Percentiles rank a stretch among this genome's conserved stretches.
Evolutionary conservation across 2,113 vertebrate species (phyloP).

Genomic region (Ochotona princeps): DNA sequence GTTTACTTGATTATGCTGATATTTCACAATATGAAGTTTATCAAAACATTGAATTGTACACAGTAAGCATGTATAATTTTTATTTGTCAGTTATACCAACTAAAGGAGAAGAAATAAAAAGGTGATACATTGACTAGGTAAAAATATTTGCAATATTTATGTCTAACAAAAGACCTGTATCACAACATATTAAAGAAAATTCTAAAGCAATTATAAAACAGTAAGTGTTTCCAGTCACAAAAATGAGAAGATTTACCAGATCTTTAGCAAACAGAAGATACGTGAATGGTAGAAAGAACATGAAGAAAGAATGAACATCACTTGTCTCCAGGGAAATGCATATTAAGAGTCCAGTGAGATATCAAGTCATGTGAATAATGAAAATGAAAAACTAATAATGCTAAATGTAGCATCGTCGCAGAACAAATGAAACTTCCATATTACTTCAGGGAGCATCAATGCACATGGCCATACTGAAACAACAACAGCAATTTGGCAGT

Average conservation of each 20-base stretch:
- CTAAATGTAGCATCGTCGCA: not conserved
- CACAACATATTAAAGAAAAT: constrained; percentile 9
- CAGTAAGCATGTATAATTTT: not conserved
- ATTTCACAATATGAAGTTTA: not conserved
- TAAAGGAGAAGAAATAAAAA: not conserved
- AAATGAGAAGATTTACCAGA: not conserved
- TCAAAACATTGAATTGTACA: not conserved
- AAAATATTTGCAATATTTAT: not conserved
- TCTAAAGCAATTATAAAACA: not conserved
- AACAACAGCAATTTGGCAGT: not conserved
- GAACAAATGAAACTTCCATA: not conserved
- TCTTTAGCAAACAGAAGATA: not conserved
- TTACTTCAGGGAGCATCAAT: not conserved
- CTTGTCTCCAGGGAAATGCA: not conserved
- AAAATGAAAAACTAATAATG: not conserved
- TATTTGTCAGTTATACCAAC: not conserved
- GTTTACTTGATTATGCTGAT: not conserved
- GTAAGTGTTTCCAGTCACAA: constrained; percentile 5
- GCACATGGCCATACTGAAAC: not conserved
- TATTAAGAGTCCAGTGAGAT: not conserved
- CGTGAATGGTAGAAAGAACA: not conserved
- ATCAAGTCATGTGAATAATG: not conserved
- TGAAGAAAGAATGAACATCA: not conserved
- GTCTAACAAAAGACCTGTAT: not conserved
- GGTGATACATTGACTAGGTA: not conserved